Base-by-base conservation (phyloP, 1,140 invertebrate genomes). In the Plectrocnemia conspersa region DNA sequence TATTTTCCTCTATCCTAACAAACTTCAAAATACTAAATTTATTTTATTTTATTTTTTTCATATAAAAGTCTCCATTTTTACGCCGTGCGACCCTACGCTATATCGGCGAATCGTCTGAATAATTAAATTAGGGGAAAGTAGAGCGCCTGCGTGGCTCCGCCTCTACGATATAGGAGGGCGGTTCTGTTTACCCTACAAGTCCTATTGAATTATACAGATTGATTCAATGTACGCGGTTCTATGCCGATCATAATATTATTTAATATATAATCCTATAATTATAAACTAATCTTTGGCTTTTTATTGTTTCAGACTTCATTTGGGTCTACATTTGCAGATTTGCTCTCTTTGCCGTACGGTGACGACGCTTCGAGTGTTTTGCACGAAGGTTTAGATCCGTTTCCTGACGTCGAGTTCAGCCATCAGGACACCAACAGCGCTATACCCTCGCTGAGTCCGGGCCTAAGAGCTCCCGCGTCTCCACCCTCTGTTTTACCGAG, bases 401-500 rank as follows among this genome's bases (percentile, higher is more conserved):
- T 76, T 58, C 73, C 74, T 36, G 74, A 76, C 71, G 73, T 76
- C 10, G 74, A 75, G 61, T 75, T 76, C 61, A 69, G 72, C 64
- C 70, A 73, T 6, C 56, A 59, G 29, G 59, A 62, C n/a, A 48
- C 32, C 24, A 40, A n/a, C 15, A 67, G 67, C 13, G 68, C 69
- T 9, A 64, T 71, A 7, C 63, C 65, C 6, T 70, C 71, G 29
- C 68, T 72, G 27, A 65, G 72, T 19, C 73, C 70, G 47, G 70
- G 70, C 54, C 65, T 66, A n/a, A 38, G 44, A 13, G 13, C 44
- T 5, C 66, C 73, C 10, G 71, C 35, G 4, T 50, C 55, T 7
- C 45, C 56, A 33, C 41, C 71, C 42, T 36, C 73, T 4, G 82
- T 86, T 24, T 70, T 91, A 54, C 88, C 88, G 41, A 89, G 86